Evolutionary conservation across 2,113 vertebrate genomes (phyloP).

Genomic region (Casuarius casuarius): DNA sequence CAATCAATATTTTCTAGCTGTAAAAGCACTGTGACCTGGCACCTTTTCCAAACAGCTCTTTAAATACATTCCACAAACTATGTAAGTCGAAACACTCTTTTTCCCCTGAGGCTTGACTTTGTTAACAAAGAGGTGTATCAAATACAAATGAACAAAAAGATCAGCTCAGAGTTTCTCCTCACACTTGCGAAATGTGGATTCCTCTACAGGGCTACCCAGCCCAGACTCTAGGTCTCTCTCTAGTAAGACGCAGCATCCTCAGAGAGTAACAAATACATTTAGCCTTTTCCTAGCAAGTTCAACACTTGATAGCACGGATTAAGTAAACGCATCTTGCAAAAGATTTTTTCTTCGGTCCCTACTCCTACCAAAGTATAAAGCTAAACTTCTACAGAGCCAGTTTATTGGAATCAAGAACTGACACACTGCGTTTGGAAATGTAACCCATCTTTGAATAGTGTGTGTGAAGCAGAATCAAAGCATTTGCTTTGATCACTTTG

Average conservation of each 20-base stretch:
- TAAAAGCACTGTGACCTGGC: not conserved
- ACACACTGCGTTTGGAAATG: not conserved
- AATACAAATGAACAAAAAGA: slow-evolving; percentile 40
- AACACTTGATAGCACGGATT: not conserved
- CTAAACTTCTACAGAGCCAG: not conserved
- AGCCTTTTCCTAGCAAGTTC: slow-evolving; percentile 2
- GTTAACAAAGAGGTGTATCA: slow-evolving; percentile 40
- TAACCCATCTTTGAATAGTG: slow-evolving; percentile 30
- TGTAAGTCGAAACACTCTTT: not conserved
- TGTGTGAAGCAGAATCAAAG: slow-evolving; percentile 39
- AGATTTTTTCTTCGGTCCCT: not conserved
- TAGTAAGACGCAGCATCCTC: not conserved
- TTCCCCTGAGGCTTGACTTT: not conserved
- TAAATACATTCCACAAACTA: not conserved
- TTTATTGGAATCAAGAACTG: not conserved
- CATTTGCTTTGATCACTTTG: slow-evolving; percentile 50
- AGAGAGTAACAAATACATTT: slow-evolving; percentile 16
- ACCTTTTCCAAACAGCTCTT: not conserved
- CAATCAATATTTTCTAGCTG: slow-evolving; percentile 21
- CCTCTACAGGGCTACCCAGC: not conserved
- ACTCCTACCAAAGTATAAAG: not conserved
- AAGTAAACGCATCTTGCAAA: not conserved
- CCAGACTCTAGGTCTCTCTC: not conserved
- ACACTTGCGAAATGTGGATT: not conserved
- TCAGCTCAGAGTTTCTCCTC: not conserved